Evolutionary conservation across 1,140 invertebrate genomes (phyloP), one percentile per base, ranked within the genome.

Genomic region (Artemia franciscana): DNA sequence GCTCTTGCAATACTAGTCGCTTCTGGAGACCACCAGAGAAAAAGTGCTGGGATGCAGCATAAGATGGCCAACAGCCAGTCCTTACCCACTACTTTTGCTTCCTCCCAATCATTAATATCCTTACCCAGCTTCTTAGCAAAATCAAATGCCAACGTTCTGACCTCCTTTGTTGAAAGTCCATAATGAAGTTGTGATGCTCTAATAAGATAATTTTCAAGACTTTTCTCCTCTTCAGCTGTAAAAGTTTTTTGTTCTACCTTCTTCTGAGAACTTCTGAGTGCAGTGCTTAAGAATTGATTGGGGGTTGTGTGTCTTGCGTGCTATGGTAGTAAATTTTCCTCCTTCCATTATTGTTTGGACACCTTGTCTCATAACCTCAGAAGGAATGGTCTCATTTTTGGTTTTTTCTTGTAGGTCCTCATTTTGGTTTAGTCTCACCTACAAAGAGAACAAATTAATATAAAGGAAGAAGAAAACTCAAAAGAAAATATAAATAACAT

Each of bases 1-100:
- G 69, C 69, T 60, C 73, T 63, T 5, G 70, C 67, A 23, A 73
- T 30, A 60, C 70, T 71, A 23, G 71, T 73, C 25, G 68, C 70
- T 68, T 77, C 73, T 58, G 73, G 72, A 64, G 67, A 71, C 66
- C n/a, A n/a, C n/a, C 73, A 61, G 9, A 73, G 57, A 26, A 69
- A 69, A 28, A 75, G 61, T 25, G 67, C 61, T 60, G 65, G 66
- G 62, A 76, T 67, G 25, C 72, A 63, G 62, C 69, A 70, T 68
- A 74, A 67, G 63, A n/a, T n/a, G n/a, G n/a, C n/a, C n/a, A 76
- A 77, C 7, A 39, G 30, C 30, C 30, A 39, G 30, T 39, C 30
- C 30, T 39, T 39, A 39, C 7, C n/a, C 7, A n/a, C 30, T 39
- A n/a, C 30, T 39, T n/a, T n/a, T n/a, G n/a, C n/a, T n/a, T 39